phyloP scores from a whole-genome alignment of 2,113 vertebrate genomes.

The Saimiri boliviensis region DNA sequence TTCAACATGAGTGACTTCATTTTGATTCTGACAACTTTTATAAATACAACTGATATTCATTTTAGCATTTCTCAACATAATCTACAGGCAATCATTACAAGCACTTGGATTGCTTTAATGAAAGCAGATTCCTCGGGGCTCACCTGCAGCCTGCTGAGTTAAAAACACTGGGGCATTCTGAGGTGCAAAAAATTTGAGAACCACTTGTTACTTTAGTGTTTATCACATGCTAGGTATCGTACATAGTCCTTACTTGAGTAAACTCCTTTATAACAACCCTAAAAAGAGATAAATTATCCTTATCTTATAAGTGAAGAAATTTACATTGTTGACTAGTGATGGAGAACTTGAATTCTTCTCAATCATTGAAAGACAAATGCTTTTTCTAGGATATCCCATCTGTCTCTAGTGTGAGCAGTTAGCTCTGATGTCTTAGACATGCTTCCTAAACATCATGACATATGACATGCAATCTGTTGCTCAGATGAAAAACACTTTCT shows the following conservation, averaged over 20 bases:
- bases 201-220: too few species aligned
- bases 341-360: neutral
- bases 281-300: neutral
- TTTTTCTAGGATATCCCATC: neutral
- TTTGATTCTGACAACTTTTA: neutral
- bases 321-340: neutral
- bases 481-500: neutral
- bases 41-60: neutral
- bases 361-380: neutral
- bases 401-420: neutral
- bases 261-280: neutral
- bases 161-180: neutral
- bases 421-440: neutral
- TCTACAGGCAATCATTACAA: neutral
- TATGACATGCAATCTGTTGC: neutral
- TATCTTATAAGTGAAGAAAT: neutral
- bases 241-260: neutral
- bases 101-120: neutral
- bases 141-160: neutral
- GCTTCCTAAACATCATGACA: neutral
- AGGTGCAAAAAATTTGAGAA: neutral
- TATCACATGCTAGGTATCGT: fast-evolving
- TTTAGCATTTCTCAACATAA: neutral
- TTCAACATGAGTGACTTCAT: neutral
- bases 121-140: neutral